Base-by-base conservation (phyloP, 2,113 vertebrate species). In the Xenus cinereus region DNA sequence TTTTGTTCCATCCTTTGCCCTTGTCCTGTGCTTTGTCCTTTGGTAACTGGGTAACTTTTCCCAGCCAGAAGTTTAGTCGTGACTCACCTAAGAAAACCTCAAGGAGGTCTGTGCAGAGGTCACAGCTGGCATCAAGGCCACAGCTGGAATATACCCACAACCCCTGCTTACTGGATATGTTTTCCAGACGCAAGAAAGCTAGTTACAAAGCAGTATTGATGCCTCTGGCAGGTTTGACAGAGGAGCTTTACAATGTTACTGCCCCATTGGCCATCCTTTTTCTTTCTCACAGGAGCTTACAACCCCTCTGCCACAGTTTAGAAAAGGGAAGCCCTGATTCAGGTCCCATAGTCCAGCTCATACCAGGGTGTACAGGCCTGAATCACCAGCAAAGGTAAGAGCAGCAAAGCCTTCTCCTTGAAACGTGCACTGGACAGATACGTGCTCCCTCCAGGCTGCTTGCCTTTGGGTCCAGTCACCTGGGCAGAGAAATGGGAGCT, bases 181-280 rank as follows among this genome's bases (percentile, higher is more conserved):
- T 74, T 86, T 59, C 50, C 30, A 37, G 28, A 88, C 28, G 41
- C 30, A 66, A 24, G 14, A 93, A 86, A 88, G 9, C 14, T 39
- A 30, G 6, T 37, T 79, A 19, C 22, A 83, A 73, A 88, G 43
- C 13, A 48, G 32, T 50, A 41, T 2, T 30, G 32, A 66, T 46
- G 26, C 3, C 18, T 77, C 27, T 89, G 46, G 9, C 20, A 59
- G 37, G 11, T 43, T 20, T 24, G 13, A 9, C 28, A 78, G 48
- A 74, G 32, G 28, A 74, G 7, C 1, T 81, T 89, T 63, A 23
- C 10, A 51, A 15, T 7, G 6, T 53, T 41, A 53, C 32, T 41
- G 35, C 14, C 20, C 28, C 0, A 0, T 2, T 84, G 45, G 16
- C 23, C 18, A 9, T 1, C 3, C 10, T 35, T 68, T 73, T 83